Evolutionary conservation across 2,113 vertebrate species (phyloP).

Genomic region (Nymphicus hollandicus): DNA sequence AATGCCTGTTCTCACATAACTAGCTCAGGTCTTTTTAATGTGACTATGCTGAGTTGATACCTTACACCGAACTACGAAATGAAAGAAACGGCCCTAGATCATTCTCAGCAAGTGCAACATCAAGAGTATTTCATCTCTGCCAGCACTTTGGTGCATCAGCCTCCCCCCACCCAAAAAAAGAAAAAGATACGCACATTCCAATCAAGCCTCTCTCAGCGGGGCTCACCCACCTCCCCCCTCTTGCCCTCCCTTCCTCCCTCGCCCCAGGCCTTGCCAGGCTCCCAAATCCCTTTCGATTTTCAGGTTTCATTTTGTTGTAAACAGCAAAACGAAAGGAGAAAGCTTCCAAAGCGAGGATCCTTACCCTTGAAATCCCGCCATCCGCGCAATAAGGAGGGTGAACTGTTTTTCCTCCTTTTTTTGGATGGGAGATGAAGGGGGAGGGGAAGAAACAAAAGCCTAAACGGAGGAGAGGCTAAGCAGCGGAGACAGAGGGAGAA

Average conservation of each 20-base stretch:
- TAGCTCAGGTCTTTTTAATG: not conserved
- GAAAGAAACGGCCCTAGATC: not conserved
- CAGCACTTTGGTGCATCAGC: constrained; percentile 42
- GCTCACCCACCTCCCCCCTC: constrained; percentile 4
- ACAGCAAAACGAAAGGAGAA: constrained; percentile 53
- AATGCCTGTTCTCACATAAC: not conserved
- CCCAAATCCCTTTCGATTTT: constrained; percentile 14
- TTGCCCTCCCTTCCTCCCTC: not conserved
- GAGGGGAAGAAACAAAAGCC: constrained; percentile 28
- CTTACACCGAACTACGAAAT: not conserved
- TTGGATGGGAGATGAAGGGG: not conserved
- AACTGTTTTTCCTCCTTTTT: constrained; percentile 26
- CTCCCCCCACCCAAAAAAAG: constrained; percentile 15
- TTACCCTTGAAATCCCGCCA: constrained; percentile 63
- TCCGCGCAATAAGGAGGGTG: constrained; percentile 29
- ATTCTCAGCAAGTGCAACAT: not conserved
- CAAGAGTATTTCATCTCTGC: not conserved
- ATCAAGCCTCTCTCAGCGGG: constrained; percentile 22
- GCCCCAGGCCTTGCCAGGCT: constrained; percentile 19
- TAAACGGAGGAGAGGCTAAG: constrained; percentile 5
- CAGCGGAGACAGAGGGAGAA: constrained; percentile 26
- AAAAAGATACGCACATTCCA: constrained; percentile 55
- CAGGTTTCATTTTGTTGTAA: constrained; percentile 45
- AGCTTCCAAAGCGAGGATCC: constrained; percentile 52
- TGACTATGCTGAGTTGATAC: not conserved